These are phyloP conservation scores for Drosophila antonietae DNA, from an alignment of 2,888 invertebrate genomes.

Conservation along the genomic window DNA sequence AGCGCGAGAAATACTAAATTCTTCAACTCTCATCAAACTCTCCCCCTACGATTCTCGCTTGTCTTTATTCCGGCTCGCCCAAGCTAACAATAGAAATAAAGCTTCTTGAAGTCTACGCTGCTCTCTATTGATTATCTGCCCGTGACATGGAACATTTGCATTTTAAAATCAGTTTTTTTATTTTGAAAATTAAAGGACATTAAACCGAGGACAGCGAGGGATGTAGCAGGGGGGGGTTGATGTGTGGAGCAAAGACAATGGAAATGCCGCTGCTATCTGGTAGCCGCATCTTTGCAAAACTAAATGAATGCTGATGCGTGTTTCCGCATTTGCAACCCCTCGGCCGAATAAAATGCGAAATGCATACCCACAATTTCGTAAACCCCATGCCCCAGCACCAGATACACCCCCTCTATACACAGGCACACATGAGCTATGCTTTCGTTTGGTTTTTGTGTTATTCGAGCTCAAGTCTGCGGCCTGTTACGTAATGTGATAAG, in stretches of 20 bases:
- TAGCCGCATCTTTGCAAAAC: conserved; percentile 49
- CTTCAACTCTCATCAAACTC: too few species aligned
- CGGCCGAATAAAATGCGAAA: conserved; percentile 15
- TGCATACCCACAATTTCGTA: conserved; percentile 10
- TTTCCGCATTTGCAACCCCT: conserved; percentile 51
- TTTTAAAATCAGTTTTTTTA: conserved; percentile 41
- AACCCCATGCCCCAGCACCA: conserved; percentile 2
- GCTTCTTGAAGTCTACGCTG: background rate
- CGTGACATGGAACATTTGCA: conserved; percentile 38
- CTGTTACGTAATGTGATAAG: conserved; percentile 77
- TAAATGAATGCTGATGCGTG: conserved; percentile 61
- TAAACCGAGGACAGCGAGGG: conserved; percentile 22
- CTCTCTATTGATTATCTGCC: conserved; percentile 30
- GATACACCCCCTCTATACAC: background rate
- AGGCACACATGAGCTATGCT: conserved; percentile 23
- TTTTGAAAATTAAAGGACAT: conserved; percentile 47
- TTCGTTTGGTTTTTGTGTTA: conserved; percentile 46
- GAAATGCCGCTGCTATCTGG: conserved; percentile 36
- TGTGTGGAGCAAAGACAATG: conserved; percentile 34
- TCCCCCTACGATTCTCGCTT: background rate
- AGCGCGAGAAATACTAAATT: background rate
- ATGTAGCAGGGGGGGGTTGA: background rate
- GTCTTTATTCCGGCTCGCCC: too few species aligned
- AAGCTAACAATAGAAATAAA: background rate
- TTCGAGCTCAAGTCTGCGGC: conserved; percentile 76